These are phyloP conservation scores for sheep (Ovis aries) DNA, from an alignment of 2,113 vertebrate species.

Conservation along the genomic window ARS-UI_Ramb_v3.0 NC_056055.1:212876001-212876500, in stretches of 20 bases:
- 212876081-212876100: neutral
- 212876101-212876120: neutral
- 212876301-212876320: neutral
- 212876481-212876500: neutral
- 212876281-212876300: neutral
- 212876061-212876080: neutral
- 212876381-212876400: neutral
- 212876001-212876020: neutral
- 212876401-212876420: neutral
- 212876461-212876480: fast-evolving
- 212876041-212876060: neutral
- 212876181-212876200: neutral
- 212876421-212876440: fast-evolving
- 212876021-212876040: neutral
- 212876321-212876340: neutral
- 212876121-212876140: fast-evolving
- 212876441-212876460: neutral
- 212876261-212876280: neutral
- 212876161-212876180: neutral
- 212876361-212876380: neutral
- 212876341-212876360: neutral
- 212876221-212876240: neutral
- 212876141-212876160: neutral
- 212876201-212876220: fast-evolving
- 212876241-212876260: neutral